A percentile compares a stretch with the other conserved stretches of the same genome.
Conservation (phyloP, 2,113 vertebrate species). For the Astatoreochromis straeleni region DNA sequence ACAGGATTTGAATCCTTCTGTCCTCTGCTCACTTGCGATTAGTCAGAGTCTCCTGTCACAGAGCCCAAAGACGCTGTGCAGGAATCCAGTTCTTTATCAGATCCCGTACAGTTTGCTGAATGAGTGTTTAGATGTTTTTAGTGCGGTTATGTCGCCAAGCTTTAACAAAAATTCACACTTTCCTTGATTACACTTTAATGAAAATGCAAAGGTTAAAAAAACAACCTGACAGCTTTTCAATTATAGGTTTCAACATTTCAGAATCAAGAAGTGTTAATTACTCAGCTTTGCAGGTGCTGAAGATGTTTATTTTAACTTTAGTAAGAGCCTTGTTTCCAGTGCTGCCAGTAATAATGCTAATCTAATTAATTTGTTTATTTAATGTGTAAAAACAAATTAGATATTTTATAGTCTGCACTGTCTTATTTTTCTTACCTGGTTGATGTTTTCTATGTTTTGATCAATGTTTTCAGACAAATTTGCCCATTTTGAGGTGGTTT, state of each 20-base stretch:
- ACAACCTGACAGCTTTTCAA: neutral
- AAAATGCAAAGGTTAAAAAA: neutral
- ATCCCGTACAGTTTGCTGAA: accelerated
- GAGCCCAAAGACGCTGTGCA: neutral
- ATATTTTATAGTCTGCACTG: neutral
- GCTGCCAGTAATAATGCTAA: accelerated
- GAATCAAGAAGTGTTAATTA: neutral
- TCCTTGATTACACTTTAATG: accelerated
- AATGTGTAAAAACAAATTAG: neutral
- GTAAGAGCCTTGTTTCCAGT: neutral
- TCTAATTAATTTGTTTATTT: accelerated
- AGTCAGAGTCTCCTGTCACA: neutral
- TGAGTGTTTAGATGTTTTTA: accelerated
- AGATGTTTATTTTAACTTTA: neutral
- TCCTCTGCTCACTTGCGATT: neutral
- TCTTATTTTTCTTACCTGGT: neutral
- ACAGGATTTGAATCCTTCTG: neutral
- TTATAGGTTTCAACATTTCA: neutral
- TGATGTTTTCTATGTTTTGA: neutral
- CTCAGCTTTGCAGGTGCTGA: accelerated
- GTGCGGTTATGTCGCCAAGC: neutral
- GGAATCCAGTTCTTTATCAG: neutral
- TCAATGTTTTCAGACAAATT: neutral
- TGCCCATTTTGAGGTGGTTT: neutral
- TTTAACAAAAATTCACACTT: neutral